Evolutionary conservation across 2,113 vertebrate species (phyloP), one percentile per base, ranked within the genome.

Genomic region (Paedocypris sp.): DNA sequence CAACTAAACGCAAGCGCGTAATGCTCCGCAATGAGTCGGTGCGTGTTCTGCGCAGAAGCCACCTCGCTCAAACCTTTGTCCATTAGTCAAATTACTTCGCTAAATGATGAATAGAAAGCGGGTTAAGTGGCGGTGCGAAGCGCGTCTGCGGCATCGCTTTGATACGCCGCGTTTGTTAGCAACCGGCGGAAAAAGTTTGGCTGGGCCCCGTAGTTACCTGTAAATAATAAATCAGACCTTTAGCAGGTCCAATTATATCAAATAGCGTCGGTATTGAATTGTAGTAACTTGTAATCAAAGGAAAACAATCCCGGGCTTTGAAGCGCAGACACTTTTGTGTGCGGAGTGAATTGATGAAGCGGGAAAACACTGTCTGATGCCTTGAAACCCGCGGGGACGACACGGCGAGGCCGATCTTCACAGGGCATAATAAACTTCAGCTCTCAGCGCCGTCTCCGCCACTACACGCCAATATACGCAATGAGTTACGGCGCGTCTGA

Each of bases 341-440:
- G 45, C 72, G 56, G 71, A 70, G 71, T 47, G 74, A 73, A 71
- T 57, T 80, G 67, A 64, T 73, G 68, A 73, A 77, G 80, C 68
- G 74, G 74, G 77, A 77, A 71, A 74, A 77, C 83, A 82, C 77
- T n/a, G n/a, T n/a, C n/a, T 77, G 78, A 84, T 71, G 69, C 68
- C 64, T 73, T 47, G 62, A 79, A 76, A 76, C 73, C 79, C 73
- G 45, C 68, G 66, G 75, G 80, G 78, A 76, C 42, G 53, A 64
- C 52, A 52, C 53, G 41, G 41, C 53, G 53, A 75, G 58, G 60
- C 36, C 16, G 57, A 57, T 49, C 43, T 54, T 41, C 60, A 63
- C 57, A 69, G 19, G 46, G 60, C 67, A 64, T 70, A 72, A 71
- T 75, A 74, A 77, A 77, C 67, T 59, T 67, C 36, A 59, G 74